Evolutionary conservation across 1,140 invertebrate genomes (phyloP).

Genomic region (Teleopsis dalmanni): DNA sequence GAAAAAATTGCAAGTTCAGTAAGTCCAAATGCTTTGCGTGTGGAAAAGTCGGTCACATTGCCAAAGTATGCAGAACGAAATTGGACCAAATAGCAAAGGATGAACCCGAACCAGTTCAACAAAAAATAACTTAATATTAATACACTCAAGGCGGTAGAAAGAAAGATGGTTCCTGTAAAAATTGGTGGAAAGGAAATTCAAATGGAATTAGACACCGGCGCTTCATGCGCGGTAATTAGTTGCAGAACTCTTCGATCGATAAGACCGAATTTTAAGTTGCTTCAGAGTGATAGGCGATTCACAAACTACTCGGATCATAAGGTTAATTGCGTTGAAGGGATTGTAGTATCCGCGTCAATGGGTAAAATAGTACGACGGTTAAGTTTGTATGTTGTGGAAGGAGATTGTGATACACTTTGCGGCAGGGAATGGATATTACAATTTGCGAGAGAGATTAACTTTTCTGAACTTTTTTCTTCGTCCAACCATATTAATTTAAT

Average conservation of each 20-base stretch:
- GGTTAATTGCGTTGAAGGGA: not conserved
- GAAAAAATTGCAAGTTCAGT: not conserved
- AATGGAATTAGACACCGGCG: constrained; percentile 5
- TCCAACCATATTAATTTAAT: not conserved
- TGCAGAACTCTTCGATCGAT: not conserved
- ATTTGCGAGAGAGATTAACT: not conserved
- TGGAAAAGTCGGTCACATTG: not conserved
- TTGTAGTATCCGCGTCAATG: not conserved
- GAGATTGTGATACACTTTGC: not conserved
- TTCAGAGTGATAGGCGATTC: not conserved
- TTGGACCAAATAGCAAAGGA: not conserved
- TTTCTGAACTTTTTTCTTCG: not conserved
- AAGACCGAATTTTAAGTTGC: not conserved
- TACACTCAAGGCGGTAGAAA: not conserved
- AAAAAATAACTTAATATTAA: not conserved
- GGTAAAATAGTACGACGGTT: not conserved
- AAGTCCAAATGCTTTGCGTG: constrained; percentile 2
- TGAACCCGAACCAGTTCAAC: not conserved
- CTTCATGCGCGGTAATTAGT: not conserved
- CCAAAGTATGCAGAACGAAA: constrained; percentile 4
- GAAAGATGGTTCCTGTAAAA: not conserved
- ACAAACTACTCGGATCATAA: not conserved
- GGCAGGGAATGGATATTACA: not conserved
- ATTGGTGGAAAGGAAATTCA: not conserved
- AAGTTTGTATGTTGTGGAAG: constrained; percentile 3